Evolutionary conservation across 2,797 vertebrate genomes (phyloP).

Genomic region (Scyliorhinus canicula): DNA sequence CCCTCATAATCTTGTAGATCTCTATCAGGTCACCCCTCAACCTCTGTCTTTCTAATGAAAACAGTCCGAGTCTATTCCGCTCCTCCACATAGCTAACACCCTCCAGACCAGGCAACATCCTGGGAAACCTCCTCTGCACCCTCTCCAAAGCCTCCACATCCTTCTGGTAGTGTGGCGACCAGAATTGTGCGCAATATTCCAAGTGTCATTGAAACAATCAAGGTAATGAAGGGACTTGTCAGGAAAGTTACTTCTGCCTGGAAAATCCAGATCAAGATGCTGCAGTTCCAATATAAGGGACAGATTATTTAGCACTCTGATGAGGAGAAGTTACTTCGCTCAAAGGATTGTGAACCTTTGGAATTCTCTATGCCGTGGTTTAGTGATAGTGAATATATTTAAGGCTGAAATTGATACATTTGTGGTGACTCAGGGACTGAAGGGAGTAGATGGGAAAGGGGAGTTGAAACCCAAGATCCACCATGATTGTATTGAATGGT

Average conservation of each 20-base stretch:
- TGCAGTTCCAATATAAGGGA: background rate
- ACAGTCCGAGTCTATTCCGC: no score
- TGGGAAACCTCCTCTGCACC: no score
- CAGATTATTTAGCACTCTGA: background rate
- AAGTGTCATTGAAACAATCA: background rate
- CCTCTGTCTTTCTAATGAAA: no score
- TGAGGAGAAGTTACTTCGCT: background rate
- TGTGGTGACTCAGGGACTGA: background rate
- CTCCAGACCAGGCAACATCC: no score
- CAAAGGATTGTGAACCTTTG: background rate
- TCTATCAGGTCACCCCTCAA: no score
- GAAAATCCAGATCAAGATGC: background rate
- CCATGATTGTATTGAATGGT: background rate
- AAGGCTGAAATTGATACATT: background rate
- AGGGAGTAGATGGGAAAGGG: background rate
- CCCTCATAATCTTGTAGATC: no score
- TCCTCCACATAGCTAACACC: no score
- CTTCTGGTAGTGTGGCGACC: no score
- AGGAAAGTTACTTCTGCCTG: background rate
- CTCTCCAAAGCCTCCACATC: no score
- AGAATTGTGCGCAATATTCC: no score
- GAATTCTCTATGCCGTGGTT: background rate
- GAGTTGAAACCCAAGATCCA: background rate
- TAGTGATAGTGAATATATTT: background rate
- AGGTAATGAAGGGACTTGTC: background rate